A percentile compares a stretch with the other conserved stretches of the same genome.
Evolutionary conservation across 2,113 vertebrate species (phyloP).

Genomic region (Heterochromis multidens): DNA sequence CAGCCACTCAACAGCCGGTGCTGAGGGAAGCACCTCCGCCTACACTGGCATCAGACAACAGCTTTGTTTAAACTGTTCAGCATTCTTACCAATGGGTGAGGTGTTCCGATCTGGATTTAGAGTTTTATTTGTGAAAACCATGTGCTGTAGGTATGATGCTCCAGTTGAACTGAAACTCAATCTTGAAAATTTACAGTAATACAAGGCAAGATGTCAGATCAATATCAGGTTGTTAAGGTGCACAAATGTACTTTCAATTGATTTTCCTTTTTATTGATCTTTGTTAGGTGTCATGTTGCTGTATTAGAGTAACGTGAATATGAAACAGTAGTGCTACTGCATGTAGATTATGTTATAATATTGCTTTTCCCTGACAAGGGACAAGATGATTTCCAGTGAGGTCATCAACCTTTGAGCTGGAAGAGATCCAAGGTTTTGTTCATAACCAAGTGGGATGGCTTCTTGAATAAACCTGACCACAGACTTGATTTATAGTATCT

Average conservation of each 20-base stretch:
- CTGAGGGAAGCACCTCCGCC: background rate
- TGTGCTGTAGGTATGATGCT: background rate
- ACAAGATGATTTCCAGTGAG: background rate
- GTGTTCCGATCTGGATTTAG: background rate
- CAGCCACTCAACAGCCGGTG: background rate
- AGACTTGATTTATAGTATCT: background rate
- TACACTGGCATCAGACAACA: background rate
- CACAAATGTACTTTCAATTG: slow-evolving; percentile 36
- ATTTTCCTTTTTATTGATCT: slow-evolving; percentile 32
- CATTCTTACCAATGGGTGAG: background rate
- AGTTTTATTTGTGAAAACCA: background rate
- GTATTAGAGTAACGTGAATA: background rate
- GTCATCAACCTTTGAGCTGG: background rate
- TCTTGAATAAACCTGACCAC: background rate
- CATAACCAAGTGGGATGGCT: background rate
- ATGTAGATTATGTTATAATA: background rate
- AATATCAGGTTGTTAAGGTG: background rate
- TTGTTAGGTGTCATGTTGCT: slow-evolving; percentile 12
- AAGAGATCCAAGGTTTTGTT: background rate
- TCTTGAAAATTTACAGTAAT: background rate
- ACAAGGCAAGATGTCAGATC: background rate
- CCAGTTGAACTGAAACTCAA: background rate
- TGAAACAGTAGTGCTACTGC: background rate
- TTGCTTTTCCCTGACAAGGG: background rate
- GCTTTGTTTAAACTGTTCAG: background rate